Percentiles rank a stretch among this genome's conserved stretches.
These are phyloP conservation scores for Lydus trimaculatus DNA, from an alignment of 2,888 invertebrate species.

Conservation along the genomic window DNA sequence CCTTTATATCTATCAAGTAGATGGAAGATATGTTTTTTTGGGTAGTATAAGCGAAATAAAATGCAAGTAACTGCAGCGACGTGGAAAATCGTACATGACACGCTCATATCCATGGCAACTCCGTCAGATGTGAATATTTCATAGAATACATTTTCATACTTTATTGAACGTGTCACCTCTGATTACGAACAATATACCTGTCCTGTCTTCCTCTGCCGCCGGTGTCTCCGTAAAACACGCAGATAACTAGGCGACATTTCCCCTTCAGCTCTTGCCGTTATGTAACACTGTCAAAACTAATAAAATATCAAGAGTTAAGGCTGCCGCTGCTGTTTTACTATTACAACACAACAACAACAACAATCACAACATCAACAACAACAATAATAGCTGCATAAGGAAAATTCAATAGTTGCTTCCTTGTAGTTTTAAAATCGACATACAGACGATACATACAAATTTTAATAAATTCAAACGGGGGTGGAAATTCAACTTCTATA, in stretches of 20 bases:
- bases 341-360: not conserved
- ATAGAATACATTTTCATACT: constrained; percentile 64
- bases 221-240: constrained; percentile 43
- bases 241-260: constrained; percentile 44
- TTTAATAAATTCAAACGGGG: not conserved
- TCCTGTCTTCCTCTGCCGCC: constrained; percentile 43
- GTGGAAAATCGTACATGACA: constrained; percentile 61
- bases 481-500: not conserved
- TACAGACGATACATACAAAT: not conserved
- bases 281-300: constrained; percentile 40
- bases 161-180: constrained; percentile 63
- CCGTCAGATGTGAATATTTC: constrained; percentile 62
- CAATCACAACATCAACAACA: not conserved
- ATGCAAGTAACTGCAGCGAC: constrained; percentile 55
- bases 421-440: not conserved
- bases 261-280: constrained; percentile 27
- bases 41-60: constrained; percentile 39
- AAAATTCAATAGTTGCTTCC: constrained; percentile 3
- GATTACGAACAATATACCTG: constrained; percentile 63
- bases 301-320: constrained; percentile 37
- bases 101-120: constrained; percentile 60
- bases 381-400: constrained; percentile 3
- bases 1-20: not conserved
- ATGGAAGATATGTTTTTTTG: not conserved
- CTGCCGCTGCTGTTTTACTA: constrained; percentile 21